Conservation (phyloP, 2,888 invertebrate genomes). For the Sylvicola cinctus region DNA sequence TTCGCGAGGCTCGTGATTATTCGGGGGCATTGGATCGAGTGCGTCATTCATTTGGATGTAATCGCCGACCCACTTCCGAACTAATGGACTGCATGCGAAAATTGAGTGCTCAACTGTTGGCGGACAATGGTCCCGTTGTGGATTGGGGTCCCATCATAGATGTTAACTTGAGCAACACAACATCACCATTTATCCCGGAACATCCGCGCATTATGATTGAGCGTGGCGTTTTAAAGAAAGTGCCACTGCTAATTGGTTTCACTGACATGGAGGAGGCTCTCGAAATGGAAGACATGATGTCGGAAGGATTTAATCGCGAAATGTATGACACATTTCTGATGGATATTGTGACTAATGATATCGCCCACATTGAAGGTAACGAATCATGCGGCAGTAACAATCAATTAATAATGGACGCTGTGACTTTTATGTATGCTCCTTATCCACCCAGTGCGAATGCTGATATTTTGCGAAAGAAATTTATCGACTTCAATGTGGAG, state of each 20-base stretch:
- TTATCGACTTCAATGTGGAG: constrained; percentile 53
- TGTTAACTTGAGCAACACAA: constrained; percentile 40
- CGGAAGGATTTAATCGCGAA: constrained; percentile 31
- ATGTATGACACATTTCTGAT: constrained; percentile 38
- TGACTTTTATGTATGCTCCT: constrained; percentile 55
- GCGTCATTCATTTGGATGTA: constrained; percentile 44
- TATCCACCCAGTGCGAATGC: constrained; percentile 36
- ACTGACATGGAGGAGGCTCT: constrained; percentile 67
- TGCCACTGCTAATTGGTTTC: constrained; percentile 55
- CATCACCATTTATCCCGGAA: constrained; percentile 43
- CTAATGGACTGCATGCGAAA: constrained; percentile 48
- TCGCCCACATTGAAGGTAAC: constrained; percentile 31
- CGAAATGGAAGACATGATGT: constrained; percentile 34
- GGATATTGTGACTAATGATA: constrained; percentile 39
- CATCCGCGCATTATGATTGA: constrained; percentile 40
- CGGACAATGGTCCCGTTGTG: constrained; percentile 38
- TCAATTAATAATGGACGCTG: constrained; percentile 46
- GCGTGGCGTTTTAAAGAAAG: constrained; percentile 38
- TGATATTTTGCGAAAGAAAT: constrained; percentile 37
- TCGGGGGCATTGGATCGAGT: constrained; percentile 38
- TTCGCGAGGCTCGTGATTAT: constrained; percentile 41
- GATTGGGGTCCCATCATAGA: constrained; percentile 66
- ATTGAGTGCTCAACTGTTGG: constrained; percentile 34
- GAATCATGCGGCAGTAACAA: constrained; percentile 37
- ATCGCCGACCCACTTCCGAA: constrained; percentile 40